Conservation (phyloP, 1,140 invertebrate genomes). For the Cotesia typhae region DNA sequence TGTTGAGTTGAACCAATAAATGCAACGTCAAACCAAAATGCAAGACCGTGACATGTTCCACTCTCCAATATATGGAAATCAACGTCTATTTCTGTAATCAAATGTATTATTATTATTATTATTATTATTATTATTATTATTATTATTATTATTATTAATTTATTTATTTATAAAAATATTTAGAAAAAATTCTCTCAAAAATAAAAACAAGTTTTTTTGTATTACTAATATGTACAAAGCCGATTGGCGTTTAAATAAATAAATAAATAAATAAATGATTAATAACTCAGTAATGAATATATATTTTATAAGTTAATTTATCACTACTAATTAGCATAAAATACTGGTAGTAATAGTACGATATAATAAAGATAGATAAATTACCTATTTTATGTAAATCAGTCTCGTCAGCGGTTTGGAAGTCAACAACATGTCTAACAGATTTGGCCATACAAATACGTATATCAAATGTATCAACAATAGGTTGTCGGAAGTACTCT, state of each 20-base stretch:
- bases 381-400: slow-evolving; percentile 92
- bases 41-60: slow-evolving; percentile 95
- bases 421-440: slow-evolving; percentile 94
- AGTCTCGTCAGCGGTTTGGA: slow-evolving; percentile 90
- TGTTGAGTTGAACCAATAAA: slow-evolving; percentile 91
- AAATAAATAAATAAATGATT: background rate
- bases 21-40: slow-evolving; percentile 99
- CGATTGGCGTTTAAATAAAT: too few species aligned
- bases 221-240: too few species aligned
- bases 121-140: too few species aligned
- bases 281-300: slow-evolving; percentile 93
- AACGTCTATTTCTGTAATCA: slow-evolving; percentile 83
- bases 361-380: too few species aligned
- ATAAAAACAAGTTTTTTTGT: too few species aligned
- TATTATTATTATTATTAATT: too few species aligned
- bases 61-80: slow-evolving; percentile 93
- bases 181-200: too few species aligned
- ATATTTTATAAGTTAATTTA: slow-evolving; percentile 9
- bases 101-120: too few species aligned
- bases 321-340: background rate
- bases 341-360: slow-evolving; percentile 16
- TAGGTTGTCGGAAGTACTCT: slow-evolving; percentile 98
- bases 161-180: too few species aligned
- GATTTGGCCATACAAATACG: slow-evolving; percentile 97
- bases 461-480: slow-evolving; percentile 99